These are phyloP conservation scores for Plectrocnemia conspersa DNA, from an alignment of 1,140 invertebrate genomes.

Conservation along the genomic window DNA sequence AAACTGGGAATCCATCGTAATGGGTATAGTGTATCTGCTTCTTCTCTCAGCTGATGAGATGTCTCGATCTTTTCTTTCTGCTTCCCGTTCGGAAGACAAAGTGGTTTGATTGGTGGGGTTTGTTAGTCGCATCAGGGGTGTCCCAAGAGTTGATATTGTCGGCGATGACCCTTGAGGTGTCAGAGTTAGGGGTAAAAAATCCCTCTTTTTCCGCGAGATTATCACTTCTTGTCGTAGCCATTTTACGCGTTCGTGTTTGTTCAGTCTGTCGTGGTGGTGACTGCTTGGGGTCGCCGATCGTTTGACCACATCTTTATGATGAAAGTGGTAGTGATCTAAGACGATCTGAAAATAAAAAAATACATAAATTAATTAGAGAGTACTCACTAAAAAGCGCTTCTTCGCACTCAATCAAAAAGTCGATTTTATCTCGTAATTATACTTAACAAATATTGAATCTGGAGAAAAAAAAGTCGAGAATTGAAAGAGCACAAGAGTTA, in stretches of 20 bases:
- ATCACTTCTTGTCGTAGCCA: slow-evolving; percentile 68
- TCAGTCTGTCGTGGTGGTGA: slow-evolving; percentile 61
- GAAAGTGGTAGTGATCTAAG: slow-evolving; percentile 75
- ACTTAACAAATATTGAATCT: too few species aligned
- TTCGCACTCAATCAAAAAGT: too few species aligned
- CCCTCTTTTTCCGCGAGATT: slow-evolving; percentile 66
- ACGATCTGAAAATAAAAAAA: slow-evolving; percentile 65
- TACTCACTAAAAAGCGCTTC: too few species aligned
- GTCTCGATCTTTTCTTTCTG: slow-evolving; percentile 27
- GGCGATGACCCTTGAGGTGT: not conserved
- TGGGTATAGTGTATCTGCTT: not conserved
- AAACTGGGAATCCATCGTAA: slow-evolving; percentile 39
- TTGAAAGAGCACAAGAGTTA: too few species aligned
- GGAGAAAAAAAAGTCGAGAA: too few species aligned
- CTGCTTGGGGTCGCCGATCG: slow-evolving; percentile 64
- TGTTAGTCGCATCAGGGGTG: too few species aligned
- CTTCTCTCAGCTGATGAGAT: slow-evolving; percentile 1
- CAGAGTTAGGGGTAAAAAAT: slow-evolving; percentile 46
- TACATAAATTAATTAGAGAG: too few species aligned
- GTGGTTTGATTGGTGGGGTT: too few species aligned
- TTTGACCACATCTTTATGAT: slow-evolving; percentile 67
- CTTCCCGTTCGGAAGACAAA: not conserved
- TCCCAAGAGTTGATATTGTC: too few species aligned
- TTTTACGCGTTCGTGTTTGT: slow-evolving; percentile 63
- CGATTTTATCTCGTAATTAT: too few species aligned